phyloP scores from a whole-genome alignment of 2,113 vertebrate genomes.

The Daphoenositta chrysoptera region DNA sequence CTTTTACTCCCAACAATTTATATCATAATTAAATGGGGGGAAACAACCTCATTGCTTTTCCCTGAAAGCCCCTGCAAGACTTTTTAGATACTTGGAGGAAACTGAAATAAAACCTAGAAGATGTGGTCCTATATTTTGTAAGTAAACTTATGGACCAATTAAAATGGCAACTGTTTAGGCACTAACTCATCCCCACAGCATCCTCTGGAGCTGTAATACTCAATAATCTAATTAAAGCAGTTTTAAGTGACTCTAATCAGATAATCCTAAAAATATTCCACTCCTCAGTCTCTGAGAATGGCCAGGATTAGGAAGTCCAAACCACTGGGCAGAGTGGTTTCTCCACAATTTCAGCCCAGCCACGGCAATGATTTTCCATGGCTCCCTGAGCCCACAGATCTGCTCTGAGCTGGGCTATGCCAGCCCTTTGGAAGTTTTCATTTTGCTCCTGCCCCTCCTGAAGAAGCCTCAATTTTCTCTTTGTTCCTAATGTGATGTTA shows the following conservation, averaged over 20 bases:
- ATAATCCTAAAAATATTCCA: neutral
- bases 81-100: neutral
- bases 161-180: neutral
- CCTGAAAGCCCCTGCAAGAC: neutral
- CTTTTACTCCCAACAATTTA: neutral
- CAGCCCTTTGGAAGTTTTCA: neutral
- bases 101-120: neutral
- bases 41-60: neutral
- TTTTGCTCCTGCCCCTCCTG: neutral
- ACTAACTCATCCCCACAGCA: conserved; percentile 28
- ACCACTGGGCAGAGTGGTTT: neutral
- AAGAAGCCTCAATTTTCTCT: neutral
- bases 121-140: neutral
- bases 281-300: neutral
- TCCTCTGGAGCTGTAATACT: neutral
- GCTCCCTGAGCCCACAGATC: fast-evolving
- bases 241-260: conserved; percentile 10
- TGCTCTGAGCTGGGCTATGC: neutral
- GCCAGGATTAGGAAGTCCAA: neutral
- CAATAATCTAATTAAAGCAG: conserved; percentile 1
- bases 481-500: neutral
- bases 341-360: fast-evolving
- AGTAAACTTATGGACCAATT: neutral
- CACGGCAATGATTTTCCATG: fast-evolving
- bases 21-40: neutral